Base-by-base conservation (phyloP, 2,888 invertebrate genomes). In the Agrilus biguttatus region DNA sequence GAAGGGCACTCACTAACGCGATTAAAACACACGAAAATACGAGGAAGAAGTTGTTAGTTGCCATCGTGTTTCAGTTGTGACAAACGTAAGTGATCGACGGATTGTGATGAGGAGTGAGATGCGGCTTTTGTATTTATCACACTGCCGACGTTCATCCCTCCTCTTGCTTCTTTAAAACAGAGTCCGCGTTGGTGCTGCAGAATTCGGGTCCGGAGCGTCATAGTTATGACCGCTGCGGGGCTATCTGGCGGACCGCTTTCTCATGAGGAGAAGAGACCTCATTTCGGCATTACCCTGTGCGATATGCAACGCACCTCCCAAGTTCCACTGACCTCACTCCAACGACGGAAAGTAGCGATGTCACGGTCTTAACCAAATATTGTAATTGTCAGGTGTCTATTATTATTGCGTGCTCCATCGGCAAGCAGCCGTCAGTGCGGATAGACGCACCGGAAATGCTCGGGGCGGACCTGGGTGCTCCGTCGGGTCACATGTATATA, bases 1-100 rank as follows among this genome's bases (percentile, higher is more conserved):
- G 83, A 53, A 80, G 71, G 53, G 80, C 78, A 59, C 69, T 60
- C 53, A 75, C 71, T 35, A 62, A 62, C 53, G 73, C 70, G 49
- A 69, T 28, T 68, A 74, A 70, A 46, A 69, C 57, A 65, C 71
- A 73, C 68, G 73, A 61, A 58, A 63, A 60, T 62, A 68, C 68
- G 28, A 21, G 21, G 21, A 28, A 28, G 28, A 28, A 28, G 28
- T 28, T 28, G 8, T 28, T 28, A 10, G 10, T 10, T 28, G 28
- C 28, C 28, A 28, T 28, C 28, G 8, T 28, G 28, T 28, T 28
- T 28, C 28, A 28, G 28, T 28, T 28, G 28, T 28, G 28, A 28
- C 28, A 28, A 28, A 28, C 28, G 28, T 28, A 47, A 55, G 52
- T 55, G 59, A 56, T 59, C 55, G 58, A 54, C 55, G 60, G 60